Evolutionary conservation across 2,888 invertebrate genomes (phyloP).

Genomic region (Gortyna flavago): DNA sequence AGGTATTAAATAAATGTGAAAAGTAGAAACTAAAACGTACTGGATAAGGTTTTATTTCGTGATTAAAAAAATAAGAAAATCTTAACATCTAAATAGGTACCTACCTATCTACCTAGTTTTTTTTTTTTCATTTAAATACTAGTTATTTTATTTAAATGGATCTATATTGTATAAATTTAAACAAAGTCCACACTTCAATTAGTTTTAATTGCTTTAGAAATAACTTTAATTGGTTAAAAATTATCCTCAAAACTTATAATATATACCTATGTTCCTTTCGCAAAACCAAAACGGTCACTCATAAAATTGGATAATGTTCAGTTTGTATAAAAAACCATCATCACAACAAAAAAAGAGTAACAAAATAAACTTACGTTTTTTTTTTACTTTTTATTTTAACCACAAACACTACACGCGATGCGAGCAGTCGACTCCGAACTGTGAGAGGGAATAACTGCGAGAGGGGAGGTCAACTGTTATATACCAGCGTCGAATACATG

Average conservation of each 20-base stretch:
- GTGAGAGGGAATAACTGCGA: slow-evolving; percentile 74
- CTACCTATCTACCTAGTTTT: background rate
- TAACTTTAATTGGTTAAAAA: background rate
- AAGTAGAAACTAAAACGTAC: slow-evolving; percentile 22
- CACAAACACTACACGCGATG: slow-evolving; percentile 64
- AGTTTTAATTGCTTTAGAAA: slow-evolving; percentile 9
- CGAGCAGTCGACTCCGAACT: slow-evolving; percentile 70
- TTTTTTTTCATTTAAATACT: background rate
- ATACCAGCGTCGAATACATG: slow-evolving; percentile 71
- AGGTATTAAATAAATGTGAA: slow-evolving; percentile 13
- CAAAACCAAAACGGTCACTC: background rate
- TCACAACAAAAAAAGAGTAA: slow-evolving; percentile 23
- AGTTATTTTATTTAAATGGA: background rate
- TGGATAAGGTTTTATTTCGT: slow-evolving; percentile 24
- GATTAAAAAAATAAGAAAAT: background rate
- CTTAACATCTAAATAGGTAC: background rate
- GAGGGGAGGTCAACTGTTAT: slow-evolving; percentile 78
- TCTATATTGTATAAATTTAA: background rate
- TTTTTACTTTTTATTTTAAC: slow-evolving; percentile 59
- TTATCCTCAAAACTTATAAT: slow-evolving; percentile 8
- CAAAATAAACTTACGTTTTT: slow-evolving; percentile 75
- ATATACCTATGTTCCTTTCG: too few species aligned
- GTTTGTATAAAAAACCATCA: background rate
- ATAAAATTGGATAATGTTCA: background rate
- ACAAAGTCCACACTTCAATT: slow-evolving; percentile 8